phyloP scores from a whole-genome alignment of 2,797 vertebrate species.

The Platyrinchus mystaceus region DNA sequence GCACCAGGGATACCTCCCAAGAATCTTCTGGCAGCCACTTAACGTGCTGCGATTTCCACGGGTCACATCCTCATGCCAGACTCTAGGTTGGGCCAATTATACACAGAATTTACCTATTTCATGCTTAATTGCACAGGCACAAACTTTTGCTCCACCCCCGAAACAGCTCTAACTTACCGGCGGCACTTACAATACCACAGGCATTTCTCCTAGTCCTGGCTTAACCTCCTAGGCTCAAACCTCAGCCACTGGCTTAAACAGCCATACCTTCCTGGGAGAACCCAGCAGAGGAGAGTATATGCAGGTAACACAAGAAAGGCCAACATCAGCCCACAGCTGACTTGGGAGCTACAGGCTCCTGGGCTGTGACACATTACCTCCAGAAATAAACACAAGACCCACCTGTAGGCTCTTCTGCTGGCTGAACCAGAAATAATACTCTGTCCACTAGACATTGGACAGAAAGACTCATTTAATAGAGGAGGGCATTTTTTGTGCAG shows the following conservation, averaged over 20 bases:
- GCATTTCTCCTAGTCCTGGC: background rate
- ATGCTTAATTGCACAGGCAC: constrained; percentile 49
- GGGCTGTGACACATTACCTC: background rate
- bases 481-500: background rate
- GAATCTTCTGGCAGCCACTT: background rate
- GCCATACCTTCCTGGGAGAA: background rate
- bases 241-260: background rate
- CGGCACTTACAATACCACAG: fast-evolving
- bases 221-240: background rate
- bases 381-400: background rate
- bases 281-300: background rate
- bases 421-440: background rate
- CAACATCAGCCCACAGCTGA: fast-evolving
- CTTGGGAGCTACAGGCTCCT: background rate
- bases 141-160: background rate
- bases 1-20: background rate
- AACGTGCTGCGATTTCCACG: background rate
- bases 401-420: background rate
- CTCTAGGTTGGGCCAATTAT: constrained; percentile 21
- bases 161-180: background rate
- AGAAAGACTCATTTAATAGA: background rate
- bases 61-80: background rate
- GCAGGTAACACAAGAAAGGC: background rate
- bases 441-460: background rate
- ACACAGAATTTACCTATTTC: constrained; percentile 63